Evolutionary conservation across 2,113 vertebrate species (phyloP).

Genomic region (Trogon surrucura): DNA sequence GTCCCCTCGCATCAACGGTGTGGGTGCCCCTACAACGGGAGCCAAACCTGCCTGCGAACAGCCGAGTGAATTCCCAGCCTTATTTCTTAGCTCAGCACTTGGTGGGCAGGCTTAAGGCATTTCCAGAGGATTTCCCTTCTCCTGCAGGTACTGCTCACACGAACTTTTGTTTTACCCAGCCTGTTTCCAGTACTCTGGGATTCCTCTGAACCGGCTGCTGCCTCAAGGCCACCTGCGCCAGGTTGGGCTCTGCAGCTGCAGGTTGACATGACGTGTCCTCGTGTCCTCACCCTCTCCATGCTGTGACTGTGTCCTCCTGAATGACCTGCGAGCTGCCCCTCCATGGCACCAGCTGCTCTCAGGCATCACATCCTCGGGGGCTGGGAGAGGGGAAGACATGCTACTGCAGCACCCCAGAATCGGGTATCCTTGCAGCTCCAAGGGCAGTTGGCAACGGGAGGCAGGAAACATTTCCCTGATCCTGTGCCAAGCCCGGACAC

Average conservation of each 20-base stretch:
- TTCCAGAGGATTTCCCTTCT: conserved; percentile 44
- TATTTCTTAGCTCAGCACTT: conserved; percentile 33
- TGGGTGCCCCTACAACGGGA: not conserved
- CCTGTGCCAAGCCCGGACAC: not conserved
- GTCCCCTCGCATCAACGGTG: fast-evolving
- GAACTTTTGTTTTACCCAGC: not conserved
- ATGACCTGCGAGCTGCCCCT: not conserved
- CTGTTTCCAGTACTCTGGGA: not conserved
- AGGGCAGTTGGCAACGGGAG: not conserved
- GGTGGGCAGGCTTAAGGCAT: not conserved
- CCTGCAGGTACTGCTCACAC: not conserved
- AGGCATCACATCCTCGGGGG: fast-evolving
- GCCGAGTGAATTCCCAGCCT: not conserved
- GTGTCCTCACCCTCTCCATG: not conserved
- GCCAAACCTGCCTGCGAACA: not conserved
- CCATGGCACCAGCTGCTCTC: not conserved
- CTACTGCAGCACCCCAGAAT: not conserved
- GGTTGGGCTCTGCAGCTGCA: not conserved
- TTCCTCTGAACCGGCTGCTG: not conserved
- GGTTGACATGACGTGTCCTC: not conserved
- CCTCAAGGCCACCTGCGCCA: not conserved
- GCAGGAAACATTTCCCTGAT: not conserved
- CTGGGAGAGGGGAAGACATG: not conserved
- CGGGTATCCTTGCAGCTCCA: not conserved
- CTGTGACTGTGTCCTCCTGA: not conserved